A percentile compares a stretch with the other conserved stretches of the same genome.
phyloP scores from a whole-genome alignment of 2,113 vertebrate genomes.

The Aldabrachelys gigantea region DNA sequence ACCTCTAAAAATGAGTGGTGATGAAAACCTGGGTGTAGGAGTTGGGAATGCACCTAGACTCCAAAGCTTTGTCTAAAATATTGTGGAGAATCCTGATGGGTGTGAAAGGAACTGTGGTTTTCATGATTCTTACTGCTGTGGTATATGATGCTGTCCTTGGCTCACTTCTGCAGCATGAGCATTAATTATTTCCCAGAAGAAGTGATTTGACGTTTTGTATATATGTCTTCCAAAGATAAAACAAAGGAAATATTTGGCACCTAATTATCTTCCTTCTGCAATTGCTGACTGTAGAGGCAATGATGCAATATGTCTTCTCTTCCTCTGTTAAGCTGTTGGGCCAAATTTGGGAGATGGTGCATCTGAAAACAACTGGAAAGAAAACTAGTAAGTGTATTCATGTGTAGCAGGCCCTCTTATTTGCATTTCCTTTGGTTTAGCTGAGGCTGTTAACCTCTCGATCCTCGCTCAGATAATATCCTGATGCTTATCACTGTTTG shows the following conservation, averaged over 20 bases:
- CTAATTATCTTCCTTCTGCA: not conserved
- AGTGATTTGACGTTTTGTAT: not conserved
- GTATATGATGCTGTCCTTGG: too few species aligned
- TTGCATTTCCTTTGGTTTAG: not conserved
- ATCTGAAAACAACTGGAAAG: not conserved
- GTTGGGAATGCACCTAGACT: fast-evolving
- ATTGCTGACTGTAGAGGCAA: not conserved
- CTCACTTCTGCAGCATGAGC: too few species aligned
- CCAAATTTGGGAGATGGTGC: not conserved
- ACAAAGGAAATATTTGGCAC: not conserved
- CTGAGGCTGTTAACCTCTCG: too few species aligned
- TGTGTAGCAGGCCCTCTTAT: not conserved
- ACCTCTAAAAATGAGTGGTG: not conserved
- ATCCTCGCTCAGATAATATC: too few species aligned
- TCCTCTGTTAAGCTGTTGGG: not conserved
- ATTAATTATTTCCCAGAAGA: not conserved
- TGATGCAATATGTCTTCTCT: not conserved
- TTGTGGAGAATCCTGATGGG: too few species aligned
- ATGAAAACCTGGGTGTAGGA: not conserved
- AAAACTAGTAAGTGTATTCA: not conserved
- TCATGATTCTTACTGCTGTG: too few species aligned
- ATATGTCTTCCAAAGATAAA: not conserved
- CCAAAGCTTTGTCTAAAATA: not conserved
- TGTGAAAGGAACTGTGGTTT: too few species aligned
- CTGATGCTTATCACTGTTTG: too few species aligned